Base-by-base conservation (phyloP, 2,888 invertebrate genomes). In the Acanthosoma haemorrhoidale region DNA sequence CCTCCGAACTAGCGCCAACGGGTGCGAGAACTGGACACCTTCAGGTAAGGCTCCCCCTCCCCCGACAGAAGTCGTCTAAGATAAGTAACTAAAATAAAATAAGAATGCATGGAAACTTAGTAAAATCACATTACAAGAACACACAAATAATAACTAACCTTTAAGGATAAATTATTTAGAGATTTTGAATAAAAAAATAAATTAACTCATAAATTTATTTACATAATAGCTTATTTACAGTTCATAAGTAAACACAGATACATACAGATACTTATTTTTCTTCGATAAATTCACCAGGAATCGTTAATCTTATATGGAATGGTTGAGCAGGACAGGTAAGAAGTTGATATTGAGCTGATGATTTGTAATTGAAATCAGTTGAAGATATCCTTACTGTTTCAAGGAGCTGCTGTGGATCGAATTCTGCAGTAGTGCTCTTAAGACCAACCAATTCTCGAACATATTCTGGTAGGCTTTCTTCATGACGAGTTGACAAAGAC, bases 291-390 rank as follows among this genome's bases (percentile, higher is more conserved):
- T 93, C 92, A 0, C 93, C 92, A 72, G 89, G 86, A 74, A 92
- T 82, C 15, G 90, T 89, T 79, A 92, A 84, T 77, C 89, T 84
- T 79, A 90, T 89, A 72, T 90, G 80, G 79, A 91, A 93, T 15
- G 91, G 88, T 70, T 91, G 92, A 2, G 91, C 89, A 64, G 88
- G 87, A 76, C 95, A 94, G 59, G 88, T 85, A 69, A 95, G 81
- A 13, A 89, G 78, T 72, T 89, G 85, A 79, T 87, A 91, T 77
- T 86, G 86, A 43, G 82, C 79, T 13, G 81, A 81, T 78, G 86
- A 85, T 0, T 86, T 84, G n/a, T 58, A 11, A 6, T 83, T 83
- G 69, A 87, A 85, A 77, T 83, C 82, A 68, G 85, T 84, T 74
- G 88, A 86, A 71, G 83, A 84, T 18, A 75, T 77, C 3, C 88